A percentile compares a stretch with the other conserved stretches of the same genome.
phyloP scores from a whole-genome alignment of 2,797 vertebrate species.

The Fistularia commersonii region DNA sequence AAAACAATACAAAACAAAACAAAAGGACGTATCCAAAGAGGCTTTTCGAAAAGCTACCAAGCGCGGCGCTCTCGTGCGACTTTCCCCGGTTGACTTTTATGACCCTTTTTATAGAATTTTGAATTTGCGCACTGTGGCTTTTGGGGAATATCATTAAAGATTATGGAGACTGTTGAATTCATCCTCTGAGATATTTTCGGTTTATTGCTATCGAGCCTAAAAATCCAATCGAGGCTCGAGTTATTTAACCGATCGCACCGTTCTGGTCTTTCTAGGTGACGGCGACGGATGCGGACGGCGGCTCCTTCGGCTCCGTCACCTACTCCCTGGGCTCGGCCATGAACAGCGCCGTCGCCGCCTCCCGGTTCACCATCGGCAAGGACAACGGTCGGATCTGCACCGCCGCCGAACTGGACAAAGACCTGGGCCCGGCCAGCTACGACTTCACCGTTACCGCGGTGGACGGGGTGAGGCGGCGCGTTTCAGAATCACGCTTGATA shows the following conservation, averaged over 20 bases:
- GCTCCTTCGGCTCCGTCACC: conserved; percentile 83
- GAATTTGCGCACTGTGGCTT: conserved; percentile 1
- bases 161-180: conserved; percentile 27
- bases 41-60: conserved; percentile 62
- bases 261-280: conserved; percentile 80
- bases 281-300: conserved; percentile 89
- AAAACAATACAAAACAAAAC: conserved; percentile 47
- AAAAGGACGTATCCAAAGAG: conserved; percentile 53
- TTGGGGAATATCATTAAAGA: conserved; percentile 24
- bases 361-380: conserved; percentile 85
- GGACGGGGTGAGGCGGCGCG: conserved; percentile 85
- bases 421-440: conserved; percentile 84
- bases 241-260: conserved; percentile 30
- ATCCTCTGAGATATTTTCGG: conserved; percentile 18
- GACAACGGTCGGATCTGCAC: conserved; percentile 90
- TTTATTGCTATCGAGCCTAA: conserved; percentile 15
- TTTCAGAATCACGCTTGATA: conserved; percentile 54
- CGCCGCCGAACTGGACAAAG: conserved; percentile 81
- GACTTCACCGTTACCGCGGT: conserved; percentile 91
- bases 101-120: conserved; percentile 12
- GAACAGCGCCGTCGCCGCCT: conserved; percentile 69
- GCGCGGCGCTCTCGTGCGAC: conserved; percentile 45
- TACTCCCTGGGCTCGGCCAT: conserved; percentile 89
- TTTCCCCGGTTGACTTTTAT: conserved; percentile 38
- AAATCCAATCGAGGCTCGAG: conserved; percentile 16